Evolutionary conservation across 2,888 invertebrate genomes (phyloP), one percentile per base, ranked within the genome.

Genomic region (Agriotes lineatus): DNA sequence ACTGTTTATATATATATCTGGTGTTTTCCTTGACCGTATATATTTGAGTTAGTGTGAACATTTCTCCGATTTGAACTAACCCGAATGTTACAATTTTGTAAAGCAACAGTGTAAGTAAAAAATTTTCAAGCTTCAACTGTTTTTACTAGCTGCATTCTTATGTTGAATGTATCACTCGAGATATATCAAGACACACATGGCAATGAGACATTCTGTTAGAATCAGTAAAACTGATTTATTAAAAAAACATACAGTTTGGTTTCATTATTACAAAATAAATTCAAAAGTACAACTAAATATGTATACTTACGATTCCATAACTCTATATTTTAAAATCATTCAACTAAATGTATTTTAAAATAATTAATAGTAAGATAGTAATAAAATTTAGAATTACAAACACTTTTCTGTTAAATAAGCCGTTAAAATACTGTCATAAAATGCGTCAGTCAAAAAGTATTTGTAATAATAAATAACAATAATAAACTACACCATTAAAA

Each of bases 161-260:
- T n/a, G n/a, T n/a, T 7, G 25, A 25, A 7, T 3, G 25, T 25
- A 5, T 25, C 7, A 5, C 25, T 25, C 3, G 25, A 5, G 25
- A 7, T 3, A 5, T 25, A 25, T 25, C 25, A n/a, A n/a, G n/a
- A 25, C 25, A 25, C 3, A 25, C 25, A 5, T 25, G 4, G 25
- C 7, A 25, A 25, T 25, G 3, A 25, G 25, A 25, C 3, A 5
- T 25, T 25, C 7, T 25, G 7, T 5, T 7, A 25, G 25, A 25
- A 12, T 62, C 62, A 52, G 42, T 74, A 72, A 65, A 73, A 70
- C 61, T 58, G 45, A 67, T 73, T 72, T 75, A 74, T 72, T 74
- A 73, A 71, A 74, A 72, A 74, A 75, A 74, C 71, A 67, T 74
- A 72, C 73, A 72, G 64, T 71, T 71, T 72, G 68, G 68, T 69